These are phyloP conservation scores for Tridacna gigas DNA, from an alignment of 2,888 invertebrate genomes.

Conservation along the genomic window DNA sequence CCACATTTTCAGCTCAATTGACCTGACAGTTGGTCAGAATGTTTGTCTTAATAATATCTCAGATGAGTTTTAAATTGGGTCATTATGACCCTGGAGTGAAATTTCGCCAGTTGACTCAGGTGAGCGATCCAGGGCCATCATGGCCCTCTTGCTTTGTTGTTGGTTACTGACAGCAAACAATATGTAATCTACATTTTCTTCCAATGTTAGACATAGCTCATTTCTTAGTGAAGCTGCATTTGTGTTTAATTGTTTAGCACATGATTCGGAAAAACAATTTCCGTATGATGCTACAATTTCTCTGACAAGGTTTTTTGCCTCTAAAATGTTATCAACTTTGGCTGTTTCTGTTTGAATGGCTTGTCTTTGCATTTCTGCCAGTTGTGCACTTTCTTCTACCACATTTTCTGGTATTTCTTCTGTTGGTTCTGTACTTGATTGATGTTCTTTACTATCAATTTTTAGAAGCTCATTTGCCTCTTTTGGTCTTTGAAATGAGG, in stretches of 20 bases:
- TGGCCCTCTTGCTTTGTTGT: too few species aligned
- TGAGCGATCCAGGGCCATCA: too few species aligned
- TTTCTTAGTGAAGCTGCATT: background rate
- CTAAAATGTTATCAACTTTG: background rate
- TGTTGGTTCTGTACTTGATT: background rate
- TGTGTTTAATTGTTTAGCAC: background rate
- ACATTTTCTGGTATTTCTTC: background rate
- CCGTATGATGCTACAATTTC: conserved; percentile 10
- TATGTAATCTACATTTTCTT: too few species aligned
- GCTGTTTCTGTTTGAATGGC: background rate
- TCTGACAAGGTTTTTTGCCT: background rate
- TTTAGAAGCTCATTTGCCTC: too few species aligned
- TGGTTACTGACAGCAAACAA: too few species aligned
- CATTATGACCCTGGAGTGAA: too few species aligned
- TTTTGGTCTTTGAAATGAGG: too few species aligned
- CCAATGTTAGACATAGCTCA: background rate
- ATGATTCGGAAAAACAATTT: conserved; percentile 22
- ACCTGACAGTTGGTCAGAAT: too few species aligned
- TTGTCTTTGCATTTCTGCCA: background rate
- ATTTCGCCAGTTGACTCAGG: too few species aligned
- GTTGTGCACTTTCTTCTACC: background rate
- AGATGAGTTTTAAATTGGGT: too few species aligned
- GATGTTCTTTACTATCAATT: too few species aligned
- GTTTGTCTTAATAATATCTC: too few species aligned
- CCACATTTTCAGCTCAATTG: conserved; percentile 12